These are phyloP conservation scores for Procavia capensis DNA, from an alignment of 2,113 vertebrate genomes.

Conservation along the genomic window DNA sequence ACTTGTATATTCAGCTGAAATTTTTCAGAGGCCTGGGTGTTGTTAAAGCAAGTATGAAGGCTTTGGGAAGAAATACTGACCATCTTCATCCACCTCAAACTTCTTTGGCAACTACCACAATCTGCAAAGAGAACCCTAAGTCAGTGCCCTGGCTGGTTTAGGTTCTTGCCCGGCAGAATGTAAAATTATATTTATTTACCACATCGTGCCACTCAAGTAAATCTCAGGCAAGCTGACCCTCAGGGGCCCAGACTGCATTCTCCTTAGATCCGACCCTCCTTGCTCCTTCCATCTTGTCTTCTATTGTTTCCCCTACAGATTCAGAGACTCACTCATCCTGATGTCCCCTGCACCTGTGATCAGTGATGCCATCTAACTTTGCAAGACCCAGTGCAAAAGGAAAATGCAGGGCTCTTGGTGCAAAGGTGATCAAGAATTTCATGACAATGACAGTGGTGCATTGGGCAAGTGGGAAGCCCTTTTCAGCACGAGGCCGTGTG, in stretches of 20 bases:
- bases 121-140: neutral
- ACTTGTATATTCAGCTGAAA: neutral
- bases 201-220: neutral
- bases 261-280: neutral
- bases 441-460: neutral
- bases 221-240: neutral
- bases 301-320: neutral
- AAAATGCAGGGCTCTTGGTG: neutral
- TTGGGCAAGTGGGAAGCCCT: accelerated
- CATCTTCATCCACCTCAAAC: neutral
- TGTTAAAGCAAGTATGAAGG: neutral
- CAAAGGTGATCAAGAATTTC: neutral
- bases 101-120: neutral
- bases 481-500: neutral
- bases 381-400: neutral
- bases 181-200: neutral
- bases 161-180: neutral
- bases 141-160: neutral
- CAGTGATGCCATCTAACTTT: neutral
- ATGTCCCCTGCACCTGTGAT: neutral
- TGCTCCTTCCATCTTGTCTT: neutral
- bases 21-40: neutral
- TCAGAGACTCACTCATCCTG: neutral
- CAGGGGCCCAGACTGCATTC: neutral
- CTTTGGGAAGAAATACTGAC: neutral